phyloP scores from a whole-genome alignment of 2,113 vertebrate species.

The Pteruthius melanotis region DNA sequence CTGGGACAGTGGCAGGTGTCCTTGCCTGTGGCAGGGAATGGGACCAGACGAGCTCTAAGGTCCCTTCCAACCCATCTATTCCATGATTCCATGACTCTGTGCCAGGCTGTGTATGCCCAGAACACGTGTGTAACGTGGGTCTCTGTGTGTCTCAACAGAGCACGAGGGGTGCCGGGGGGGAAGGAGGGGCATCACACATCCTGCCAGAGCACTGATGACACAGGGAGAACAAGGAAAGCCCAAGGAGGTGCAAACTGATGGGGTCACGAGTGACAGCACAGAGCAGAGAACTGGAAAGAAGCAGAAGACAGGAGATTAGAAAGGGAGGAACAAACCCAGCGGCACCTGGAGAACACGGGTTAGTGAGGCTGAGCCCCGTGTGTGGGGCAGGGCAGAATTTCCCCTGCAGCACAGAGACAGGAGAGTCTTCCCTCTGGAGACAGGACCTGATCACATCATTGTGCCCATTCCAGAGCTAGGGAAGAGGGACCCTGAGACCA shows the following conservation, averaged over 20 bases:
- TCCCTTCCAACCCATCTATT: neutral
- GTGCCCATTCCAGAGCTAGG: neutral
- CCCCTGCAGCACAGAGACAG: neutral
- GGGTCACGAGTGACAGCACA: constrained; percentile 32
- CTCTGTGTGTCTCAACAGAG: neutral
- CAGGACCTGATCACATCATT: neutral
- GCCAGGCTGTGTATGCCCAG: neutral
- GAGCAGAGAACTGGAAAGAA: constrained; percentile 54
- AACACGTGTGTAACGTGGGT: rapidly evolving
- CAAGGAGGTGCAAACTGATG: neutral
- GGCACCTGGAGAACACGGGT: neutral
- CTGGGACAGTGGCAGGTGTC: neutral
- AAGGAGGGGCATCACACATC: neutral
- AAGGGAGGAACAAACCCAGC: neutral
- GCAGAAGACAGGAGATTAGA: constrained; percentile 53
- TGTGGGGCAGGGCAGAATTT: neutral
- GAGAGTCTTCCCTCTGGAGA: neutral
- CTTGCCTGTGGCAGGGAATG: neutral
- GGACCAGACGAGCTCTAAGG: neutral
- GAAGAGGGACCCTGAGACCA: neutral
- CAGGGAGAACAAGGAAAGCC: neutral
- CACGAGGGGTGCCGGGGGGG: neutral
- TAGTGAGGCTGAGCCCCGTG: neutral
- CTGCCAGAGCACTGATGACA: neutral
- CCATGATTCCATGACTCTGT: neutral